These are phyloP conservation scores for Smutsia temminckii DNA, from an alignment of 2,797 vertebrate genomes.

Conservation along the genomic window DNA sequence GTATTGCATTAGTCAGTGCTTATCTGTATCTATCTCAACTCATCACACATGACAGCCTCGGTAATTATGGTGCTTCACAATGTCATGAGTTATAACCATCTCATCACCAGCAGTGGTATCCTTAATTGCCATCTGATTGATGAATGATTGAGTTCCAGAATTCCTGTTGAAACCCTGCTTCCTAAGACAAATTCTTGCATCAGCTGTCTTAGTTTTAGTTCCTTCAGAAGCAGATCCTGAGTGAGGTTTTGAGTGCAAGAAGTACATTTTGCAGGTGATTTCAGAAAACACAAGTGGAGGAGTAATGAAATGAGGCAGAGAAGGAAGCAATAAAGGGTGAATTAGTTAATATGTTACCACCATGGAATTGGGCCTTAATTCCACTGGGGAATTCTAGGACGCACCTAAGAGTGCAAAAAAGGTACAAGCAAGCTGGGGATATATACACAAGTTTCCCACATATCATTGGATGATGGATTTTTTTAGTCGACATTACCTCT, in stretches of 20 bases:
- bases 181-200: neutral
- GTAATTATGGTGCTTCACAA: neutral
- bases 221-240: neutral
- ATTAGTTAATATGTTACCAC: neutral
- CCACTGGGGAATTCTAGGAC: neutral
- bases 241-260: neutral
- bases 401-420: neutral
- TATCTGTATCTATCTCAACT: neutral
- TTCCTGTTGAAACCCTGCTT: neutral
- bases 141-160: neutral
- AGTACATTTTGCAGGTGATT: conserved; percentile 31
- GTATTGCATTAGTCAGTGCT: neutral
- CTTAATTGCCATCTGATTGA: neutral
- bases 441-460: neutral
- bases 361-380: neutral
- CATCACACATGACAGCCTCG: neutral
- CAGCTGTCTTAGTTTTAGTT: neutral
- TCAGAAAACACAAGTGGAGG: neutral
- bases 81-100: neutral
- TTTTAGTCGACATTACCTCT: neutral
- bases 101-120: neutral
- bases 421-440: neutral
- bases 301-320: neutral
- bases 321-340: neutral
- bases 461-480: neutral